Percentiles rank a stretch among this genome's conserved stretches.
These are phyloP conservation scores for Strix occidentalis DNA, from an alignment of 2,797 vertebrate species.

Conservation along the genomic window DNA sequence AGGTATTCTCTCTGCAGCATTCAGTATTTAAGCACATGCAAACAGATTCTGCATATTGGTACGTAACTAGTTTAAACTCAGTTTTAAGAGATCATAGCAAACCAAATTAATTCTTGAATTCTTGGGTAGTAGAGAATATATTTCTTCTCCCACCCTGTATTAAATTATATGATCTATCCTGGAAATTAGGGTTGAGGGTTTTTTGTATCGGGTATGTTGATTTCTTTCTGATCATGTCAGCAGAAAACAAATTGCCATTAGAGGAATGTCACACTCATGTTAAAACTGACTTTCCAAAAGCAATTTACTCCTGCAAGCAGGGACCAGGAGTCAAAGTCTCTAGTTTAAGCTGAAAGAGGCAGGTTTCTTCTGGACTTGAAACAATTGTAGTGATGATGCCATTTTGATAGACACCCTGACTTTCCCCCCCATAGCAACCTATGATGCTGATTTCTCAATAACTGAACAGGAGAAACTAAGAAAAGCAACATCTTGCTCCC, in stretches of 20 bases:
- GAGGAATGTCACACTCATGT: slow-evolving; percentile 12
- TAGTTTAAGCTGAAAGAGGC: slow-evolving; percentile 42
- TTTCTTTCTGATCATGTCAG: not conserved
- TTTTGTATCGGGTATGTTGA: not conserved
- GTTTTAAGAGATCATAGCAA: slow-evolving; percentile 58
- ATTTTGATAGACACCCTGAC: not conserved
- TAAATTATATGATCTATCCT: not conserved
- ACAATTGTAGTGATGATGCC: not conserved
- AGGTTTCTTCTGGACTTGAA: not conserved
- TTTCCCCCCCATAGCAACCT: not conserved
- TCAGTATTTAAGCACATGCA: slow-evolving; percentile 72
- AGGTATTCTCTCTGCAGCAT: slow-evolving; percentile 65
- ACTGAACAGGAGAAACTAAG: not conserved
- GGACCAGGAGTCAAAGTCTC: not conserved
- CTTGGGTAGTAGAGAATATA: slow-evolving; percentile 40
- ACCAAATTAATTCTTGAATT: slow-evolving; percentile 72
- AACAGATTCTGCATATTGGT: slow-evolving; percentile 45
- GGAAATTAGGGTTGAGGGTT: not conserved
- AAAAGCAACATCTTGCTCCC: not conserved
- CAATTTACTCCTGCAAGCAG: slow-evolving; percentile 19
- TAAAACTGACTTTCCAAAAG: slow-evolving; percentile 56
- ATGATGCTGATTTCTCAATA: not conserved
- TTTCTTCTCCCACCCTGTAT: slow-evolving; percentile 1
- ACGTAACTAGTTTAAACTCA: slow-evolving; percentile 40
- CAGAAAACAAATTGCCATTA: not conserved